These are phyloP conservation scores for Acleris sparsana DNA, from an alignment of 2,888 invertebrate genomes.

Conservation along the genomic window DNA sequence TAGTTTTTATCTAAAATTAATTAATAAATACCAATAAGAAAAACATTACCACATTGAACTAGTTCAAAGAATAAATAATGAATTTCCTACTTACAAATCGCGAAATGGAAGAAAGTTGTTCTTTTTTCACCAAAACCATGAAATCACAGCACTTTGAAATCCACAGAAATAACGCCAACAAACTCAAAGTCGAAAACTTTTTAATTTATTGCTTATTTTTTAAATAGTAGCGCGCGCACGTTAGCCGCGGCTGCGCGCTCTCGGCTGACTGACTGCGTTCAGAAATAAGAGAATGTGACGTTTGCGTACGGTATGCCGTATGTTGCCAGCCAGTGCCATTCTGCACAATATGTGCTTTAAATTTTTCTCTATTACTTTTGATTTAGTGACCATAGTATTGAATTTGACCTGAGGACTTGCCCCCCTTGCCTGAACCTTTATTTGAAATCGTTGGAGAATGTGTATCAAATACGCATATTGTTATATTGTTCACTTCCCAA, in stretches of 20 bases:
- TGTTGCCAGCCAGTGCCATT: constrained; percentile 36
- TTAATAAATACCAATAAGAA: neutral
- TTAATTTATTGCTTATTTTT: constrained; percentile 37
- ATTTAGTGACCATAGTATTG: too few species aligned
- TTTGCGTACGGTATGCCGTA: constrained; percentile 39
- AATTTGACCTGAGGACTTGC: too few species aligned
- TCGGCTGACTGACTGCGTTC: constrained; percentile 46
- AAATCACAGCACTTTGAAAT: constrained; percentile 41
- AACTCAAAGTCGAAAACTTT: constrained; percentile 41
- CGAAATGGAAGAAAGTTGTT: constrained; percentile 10
- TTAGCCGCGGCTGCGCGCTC: constrained; percentile 49
- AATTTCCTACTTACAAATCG: constrained; percentile 14
- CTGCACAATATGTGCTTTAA: constrained; percentile 15
- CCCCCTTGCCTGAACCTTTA: too few species aligned
- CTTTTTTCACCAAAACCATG: constrained; percentile 24
- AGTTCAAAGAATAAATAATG: constrained; percentile 7
- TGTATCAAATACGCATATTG: too few species aligned
- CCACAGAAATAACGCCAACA: constrained; percentile 38
- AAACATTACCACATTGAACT: neutral
- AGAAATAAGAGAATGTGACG: constrained; percentile 46
- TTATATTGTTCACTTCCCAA: too few species aligned
- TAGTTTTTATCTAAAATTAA: too few species aligned
- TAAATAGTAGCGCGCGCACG: constrained; percentile 46
- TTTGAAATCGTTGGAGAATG: too few species aligned
- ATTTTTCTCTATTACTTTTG: constrained; percentile 12